phyloP scores from a whole-genome alignment of 2,113 vertebrate genomes.

The Mesembrinibis cayennensis region DNA sequence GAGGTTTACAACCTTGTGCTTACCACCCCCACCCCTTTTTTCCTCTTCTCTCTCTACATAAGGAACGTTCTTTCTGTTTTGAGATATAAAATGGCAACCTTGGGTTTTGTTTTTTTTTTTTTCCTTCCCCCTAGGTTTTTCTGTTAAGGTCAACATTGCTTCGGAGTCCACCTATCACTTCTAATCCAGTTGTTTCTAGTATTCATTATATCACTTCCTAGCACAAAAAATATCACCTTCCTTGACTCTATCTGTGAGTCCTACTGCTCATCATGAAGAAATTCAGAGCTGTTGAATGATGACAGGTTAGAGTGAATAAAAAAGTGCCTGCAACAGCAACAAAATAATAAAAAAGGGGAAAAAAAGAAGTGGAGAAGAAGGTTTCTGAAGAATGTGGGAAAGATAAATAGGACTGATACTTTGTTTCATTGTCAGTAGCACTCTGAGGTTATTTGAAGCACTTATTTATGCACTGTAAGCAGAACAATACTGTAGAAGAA shows the following conservation, averaged over 20 bases:
- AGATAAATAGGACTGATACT: conserved; percentile 95
- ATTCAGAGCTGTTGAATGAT: conserved; percentile 83
- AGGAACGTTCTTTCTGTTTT: not conserved
- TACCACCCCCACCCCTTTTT: not conserved
- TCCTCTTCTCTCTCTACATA: not conserved
- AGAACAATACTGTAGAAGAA: conserved; percentile 96
- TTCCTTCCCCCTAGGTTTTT: not conserved
- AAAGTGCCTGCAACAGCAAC: conserved; percentile 84
- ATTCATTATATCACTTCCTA: conserved; percentile 47
- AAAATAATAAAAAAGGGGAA: conserved; percentile 67
- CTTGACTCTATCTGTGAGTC: conserved; percentile 76
- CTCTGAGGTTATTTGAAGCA: conserved; percentile 93
- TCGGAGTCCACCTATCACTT: conserved; percentile 22
- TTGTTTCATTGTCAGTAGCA: conserved; percentile 96
- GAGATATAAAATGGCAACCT: not conserved
- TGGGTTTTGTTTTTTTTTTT: not conserved
- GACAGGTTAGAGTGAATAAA: conserved; percentile 84
- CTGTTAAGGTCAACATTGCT: conserved; percentile 53
- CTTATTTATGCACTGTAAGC: conserved; percentile 99
- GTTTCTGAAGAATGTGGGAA: conserved; percentile 83
- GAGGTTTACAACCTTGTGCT: not conserved
- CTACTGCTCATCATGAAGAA: conserved; percentile 80
- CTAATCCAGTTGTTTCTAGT: conserved; percentile 5
- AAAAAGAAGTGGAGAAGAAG: conserved; percentile 45
- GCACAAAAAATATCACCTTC: conserved; percentile 72